These are phyloP conservation scores for Ecliptopera silaceata DNA, from an alignment of 2,888 invertebrate species.

Conservation along the genomic window DNA sequence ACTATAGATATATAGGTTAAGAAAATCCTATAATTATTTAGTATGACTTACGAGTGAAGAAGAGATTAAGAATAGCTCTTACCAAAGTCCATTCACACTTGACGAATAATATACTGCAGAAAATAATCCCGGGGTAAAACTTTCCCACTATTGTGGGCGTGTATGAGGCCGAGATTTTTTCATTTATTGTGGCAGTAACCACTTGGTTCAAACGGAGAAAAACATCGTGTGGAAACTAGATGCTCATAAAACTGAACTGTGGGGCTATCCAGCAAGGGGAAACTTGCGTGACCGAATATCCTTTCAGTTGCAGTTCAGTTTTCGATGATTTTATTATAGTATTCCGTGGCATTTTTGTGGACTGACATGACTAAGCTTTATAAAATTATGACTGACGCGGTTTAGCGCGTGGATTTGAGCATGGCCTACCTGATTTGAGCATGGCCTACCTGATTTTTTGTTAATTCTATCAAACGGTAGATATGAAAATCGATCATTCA, in stretches of 20 bases:
- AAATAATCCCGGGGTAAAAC: slow-evolving; percentile 15
- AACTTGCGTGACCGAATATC: too few species aligned
- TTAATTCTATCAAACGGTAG: too few species aligned
- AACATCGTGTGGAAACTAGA: neutral
- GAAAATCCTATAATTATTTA: slow-evolving; percentile 1
- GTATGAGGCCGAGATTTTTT: slow-evolving; percentile 10
- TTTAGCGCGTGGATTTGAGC: too few species aligned
- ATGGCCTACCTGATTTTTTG: too few species aligned
- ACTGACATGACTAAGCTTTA: too few species aligned
- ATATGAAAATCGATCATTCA: too few species aligned
- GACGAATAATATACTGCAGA: slow-evolving; percentile 19
- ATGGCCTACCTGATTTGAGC: too few species aligned
- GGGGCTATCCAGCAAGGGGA: too few species aligned
- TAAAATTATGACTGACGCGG: too few species aligned
- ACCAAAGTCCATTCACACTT: slow-evolving; percentile 19
- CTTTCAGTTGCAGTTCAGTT: too few species aligned
- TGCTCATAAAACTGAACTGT: neutral
- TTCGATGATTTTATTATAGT: too few species aligned
- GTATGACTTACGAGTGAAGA: slow-evolving; percentile 6
- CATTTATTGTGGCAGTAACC: slow-evolving; percentile 9
- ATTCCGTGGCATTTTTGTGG: too few species aligned
- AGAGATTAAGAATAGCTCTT: slow-evolving; percentile 14
- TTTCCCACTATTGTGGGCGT: slow-evolving; percentile 13
- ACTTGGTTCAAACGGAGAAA: slow-evolving; percentile 4
- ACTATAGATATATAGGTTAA: neutral